Evolutionary conservation across 2,113 vertebrate genomes (phyloP).

Genomic region (Pachycephala philippinensis): DNA sequence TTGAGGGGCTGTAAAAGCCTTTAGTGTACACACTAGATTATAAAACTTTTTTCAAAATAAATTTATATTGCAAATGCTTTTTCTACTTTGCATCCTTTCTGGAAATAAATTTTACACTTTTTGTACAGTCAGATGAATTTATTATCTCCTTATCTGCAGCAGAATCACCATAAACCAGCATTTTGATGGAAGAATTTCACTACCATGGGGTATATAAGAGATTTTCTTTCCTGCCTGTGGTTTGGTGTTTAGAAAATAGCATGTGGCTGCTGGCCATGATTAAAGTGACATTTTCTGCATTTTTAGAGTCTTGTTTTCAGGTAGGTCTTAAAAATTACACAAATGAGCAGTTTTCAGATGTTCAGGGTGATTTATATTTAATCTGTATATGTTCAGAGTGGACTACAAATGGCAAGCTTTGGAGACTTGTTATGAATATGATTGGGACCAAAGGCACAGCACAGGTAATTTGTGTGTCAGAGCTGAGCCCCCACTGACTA

Average conservation of each 20-base stretch:
- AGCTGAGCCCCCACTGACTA: background rate
- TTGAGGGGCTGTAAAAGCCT: background rate
- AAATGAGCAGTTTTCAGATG: background rate
- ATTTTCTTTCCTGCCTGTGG: background rate
- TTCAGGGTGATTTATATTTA: background rate
- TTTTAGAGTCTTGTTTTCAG: background rate
- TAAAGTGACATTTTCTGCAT: background rate
- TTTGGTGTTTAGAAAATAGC: background rate
- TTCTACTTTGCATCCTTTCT: background rate
- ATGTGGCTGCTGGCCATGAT: background rate
- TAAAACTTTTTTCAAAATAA: background rate
- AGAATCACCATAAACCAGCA: background rate
- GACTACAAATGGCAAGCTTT: background rate
- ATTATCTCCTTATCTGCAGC: background rate
- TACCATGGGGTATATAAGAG: background rate
- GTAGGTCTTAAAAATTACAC: background rate
- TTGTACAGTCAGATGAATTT: background rate
- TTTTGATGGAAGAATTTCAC: background rate
- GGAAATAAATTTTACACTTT: background rate
- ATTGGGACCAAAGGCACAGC: background rate
- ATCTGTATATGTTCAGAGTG: background rate
- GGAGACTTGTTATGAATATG: background rate
- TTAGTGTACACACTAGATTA: background rate
- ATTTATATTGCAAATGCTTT: background rate
- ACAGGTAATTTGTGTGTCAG: background rate